Evolutionary conservation across 1,140 invertebrate species (phyloP), one percentile per base, ranked within the genome.

Genomic region (Drosophila ficusphila): DNA sequence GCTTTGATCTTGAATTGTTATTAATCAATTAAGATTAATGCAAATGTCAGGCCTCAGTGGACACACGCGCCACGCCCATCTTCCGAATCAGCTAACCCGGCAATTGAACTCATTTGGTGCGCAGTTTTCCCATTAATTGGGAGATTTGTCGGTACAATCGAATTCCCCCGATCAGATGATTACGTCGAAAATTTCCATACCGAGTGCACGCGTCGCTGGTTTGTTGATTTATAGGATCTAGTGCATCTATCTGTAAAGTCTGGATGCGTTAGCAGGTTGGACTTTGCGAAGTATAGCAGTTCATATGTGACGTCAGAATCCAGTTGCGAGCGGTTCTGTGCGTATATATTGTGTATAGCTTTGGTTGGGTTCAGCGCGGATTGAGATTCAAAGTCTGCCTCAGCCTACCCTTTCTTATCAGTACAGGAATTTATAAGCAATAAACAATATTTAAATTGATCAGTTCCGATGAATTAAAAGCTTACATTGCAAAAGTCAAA

Each of bases 61-160:
- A 29, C 49, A 58, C 81, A 76, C 67, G 70, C 60, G 79, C 71
- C 81, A 85, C 81, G 67, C 76, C 74, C 73, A 52, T 23, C 65
- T 31, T 46, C 19, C 38, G 34, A 65, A 47, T 61, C 60, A 53
- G 71, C 68, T 77, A 58, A 68, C 51, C 52, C 60, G 39, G 41
- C 82, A 86, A 86, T 86, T 86, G 81, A 88, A 86, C 81, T 48
- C 67, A 85, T 73, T 85, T 74, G 46, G 49, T 81, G 78, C 73
- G 67, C 77, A 81, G 36, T 68, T 72, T 81, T 78, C 1, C 67
- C 44, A 61, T 73, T 73, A 82, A 81, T 77, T 81, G 74, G 64
- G 52, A 53, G 78, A 83, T 81, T 77, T 82, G 48, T 61, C 38
- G 60, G 41, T 61, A 56, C 39, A 38, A 11, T 39, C 27, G 52